A percentile compares a stretch with the other conserved stretches of the same genome.
Evolutionary conservation across 1,140 invertebrate species (phyloP).

Genomic region (Harlomillsia oculata): DNA sequence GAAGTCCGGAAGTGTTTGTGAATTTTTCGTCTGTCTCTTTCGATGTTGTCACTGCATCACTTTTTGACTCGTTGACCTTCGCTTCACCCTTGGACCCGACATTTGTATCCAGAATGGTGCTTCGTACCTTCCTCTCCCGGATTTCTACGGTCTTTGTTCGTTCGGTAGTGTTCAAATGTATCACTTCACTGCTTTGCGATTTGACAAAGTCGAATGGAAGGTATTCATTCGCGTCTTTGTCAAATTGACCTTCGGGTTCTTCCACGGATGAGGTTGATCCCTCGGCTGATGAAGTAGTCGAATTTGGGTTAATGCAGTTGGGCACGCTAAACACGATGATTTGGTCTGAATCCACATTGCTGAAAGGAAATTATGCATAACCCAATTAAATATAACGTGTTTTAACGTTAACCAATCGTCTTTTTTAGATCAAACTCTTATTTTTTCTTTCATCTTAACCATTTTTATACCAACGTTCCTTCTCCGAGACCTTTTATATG

Average conservation of each 20-base stretch:
- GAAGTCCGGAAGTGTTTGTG: background rate
- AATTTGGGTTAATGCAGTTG: slow-evolving; percentile 18
- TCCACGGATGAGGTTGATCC: background rate
- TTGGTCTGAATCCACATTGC: slow-evolving; percentile 21
- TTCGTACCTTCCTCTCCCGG: too few relatives aligned
- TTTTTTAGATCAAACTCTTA: too few relatives aligned
- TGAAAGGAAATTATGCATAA: slow-evolving; percentile 6
- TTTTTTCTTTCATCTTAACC: too few relatives aligned
- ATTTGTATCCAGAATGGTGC: too few relatives aligned
- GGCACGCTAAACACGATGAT: slow-evolving; percentile 27
- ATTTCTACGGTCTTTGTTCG: background rate
- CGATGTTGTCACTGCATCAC: slow-evolving; percentile 1
- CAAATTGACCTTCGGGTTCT: background rate
- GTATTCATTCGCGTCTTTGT: too few relatives aligned
- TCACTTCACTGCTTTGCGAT: background rate
- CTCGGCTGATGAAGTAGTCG: background rate
- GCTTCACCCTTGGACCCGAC: too few relatives aligned
- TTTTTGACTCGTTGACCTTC: too few relatives aligned
- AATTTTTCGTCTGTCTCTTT: background rate
- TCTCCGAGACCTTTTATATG: too few relatives aligned
- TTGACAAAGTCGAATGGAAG: background rate
- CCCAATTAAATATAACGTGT: too few relatives aligned
- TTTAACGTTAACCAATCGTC: too few relatives aligned
- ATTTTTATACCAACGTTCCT: too few relatives aligned
- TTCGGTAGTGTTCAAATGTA: background rate